phyloP scores from a whole-genome alignment of 1,140 invertebrate species.

The Marisa cornuarietis region DNA sequence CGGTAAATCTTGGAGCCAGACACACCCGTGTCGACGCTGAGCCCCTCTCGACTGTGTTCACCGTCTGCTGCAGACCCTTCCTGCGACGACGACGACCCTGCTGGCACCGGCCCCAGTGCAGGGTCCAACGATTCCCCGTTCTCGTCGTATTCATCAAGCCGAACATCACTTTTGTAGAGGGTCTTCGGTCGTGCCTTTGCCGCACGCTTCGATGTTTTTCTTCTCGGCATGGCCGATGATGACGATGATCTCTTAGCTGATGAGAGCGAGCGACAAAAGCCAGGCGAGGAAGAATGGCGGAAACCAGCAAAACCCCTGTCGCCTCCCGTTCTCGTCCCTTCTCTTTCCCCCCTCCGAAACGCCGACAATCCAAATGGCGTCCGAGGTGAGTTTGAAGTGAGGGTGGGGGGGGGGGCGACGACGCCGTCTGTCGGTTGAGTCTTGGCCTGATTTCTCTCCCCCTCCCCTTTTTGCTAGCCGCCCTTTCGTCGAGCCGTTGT shows the following conservation, averaged over 20 bases:
- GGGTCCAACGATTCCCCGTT: background rate
- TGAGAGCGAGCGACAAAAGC: background rate
- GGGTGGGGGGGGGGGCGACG: background rate
- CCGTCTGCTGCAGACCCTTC: slow-evolving; percentile 8
- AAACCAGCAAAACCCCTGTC: background rate
- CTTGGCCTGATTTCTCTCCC: slow-evolving; percentile 1
- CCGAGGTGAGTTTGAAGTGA: too few relatives aligned
- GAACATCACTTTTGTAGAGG: background rate
- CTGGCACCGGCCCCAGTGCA: background rate
- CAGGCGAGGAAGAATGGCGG: background rate
- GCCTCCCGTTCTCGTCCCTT: background rate
- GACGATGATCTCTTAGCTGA: background rate
- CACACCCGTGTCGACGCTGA: slow-evolving; percentile 25
- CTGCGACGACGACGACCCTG: background rate
- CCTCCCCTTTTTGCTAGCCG: background rate
- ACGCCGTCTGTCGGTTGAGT: background rate
- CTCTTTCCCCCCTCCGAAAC: background rate
- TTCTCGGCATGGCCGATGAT: slow-evolving; percentile 12
- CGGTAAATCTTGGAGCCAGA: slow-evolving; percentile 35
- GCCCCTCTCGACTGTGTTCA: slow-evolving; percentile 18
- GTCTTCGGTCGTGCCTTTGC: background rate
- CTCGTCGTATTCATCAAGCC: background rate
- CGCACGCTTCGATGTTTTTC: slow-evolving; percentile 15
- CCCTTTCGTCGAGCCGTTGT: background rate
- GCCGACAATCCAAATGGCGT: background rate